Evolutionary conservation across 2,797 vertebrate genomes (phyloP).

Genomic region (Diplodus puntazzo): DNA sequence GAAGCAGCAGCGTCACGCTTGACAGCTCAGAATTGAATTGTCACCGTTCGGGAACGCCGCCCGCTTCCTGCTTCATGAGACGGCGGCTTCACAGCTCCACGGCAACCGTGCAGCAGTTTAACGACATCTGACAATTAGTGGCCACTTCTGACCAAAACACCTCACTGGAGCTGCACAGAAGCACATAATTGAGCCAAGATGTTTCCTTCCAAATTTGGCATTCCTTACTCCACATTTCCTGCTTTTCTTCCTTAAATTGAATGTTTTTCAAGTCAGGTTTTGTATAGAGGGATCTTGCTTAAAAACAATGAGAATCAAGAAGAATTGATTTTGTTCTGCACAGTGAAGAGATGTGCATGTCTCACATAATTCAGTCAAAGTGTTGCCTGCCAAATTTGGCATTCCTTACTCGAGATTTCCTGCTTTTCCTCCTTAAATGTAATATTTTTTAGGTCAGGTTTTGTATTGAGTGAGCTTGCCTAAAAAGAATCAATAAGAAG

Average conservation of each 20-base stretch:
- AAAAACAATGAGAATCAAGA: slow-evolving; percentile 29
- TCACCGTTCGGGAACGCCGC: slow-evolving; percentile 52
- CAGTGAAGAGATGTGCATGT: slow-evolving; percentile 22
- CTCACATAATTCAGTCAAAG: not conserved
- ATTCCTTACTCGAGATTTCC: not conserved
- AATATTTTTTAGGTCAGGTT: not conserved
- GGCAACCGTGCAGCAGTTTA: slow-evolving; percentile 21
- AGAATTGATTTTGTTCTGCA: slow-evolving; percentile 3
- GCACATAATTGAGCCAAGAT: slow-evolving; percentile 42
- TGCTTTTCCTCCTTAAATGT: slow-evolving; percentile 24
- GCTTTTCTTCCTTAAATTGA: slow-evolving; percentile 25
- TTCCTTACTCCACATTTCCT: slow-evolving; percentile 18
- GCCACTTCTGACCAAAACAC: slow-evolving; percentile 52
- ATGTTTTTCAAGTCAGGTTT: not conserved
- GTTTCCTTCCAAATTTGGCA: slow-evolving; percentile 30
- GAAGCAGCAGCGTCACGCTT: slow-evolving; percentile 34
- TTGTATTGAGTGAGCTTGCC: not conserved
- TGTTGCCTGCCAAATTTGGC: too few species aligned
- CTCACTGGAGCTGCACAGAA: slow-evolving; percentile 41
- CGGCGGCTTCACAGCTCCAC: slow-evolving; percentile 50
- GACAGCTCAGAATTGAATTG: slow-evolving; percentile 56
- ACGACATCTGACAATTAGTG: slow-evolving; percentile 62
- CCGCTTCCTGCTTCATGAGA: slow-evolving; percentile 54
- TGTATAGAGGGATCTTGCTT: not conserved
- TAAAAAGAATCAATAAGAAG: slow-evolving; percentile 35